Percentiles rank a stretch among this genome's conserved stretches.
Evolutionary conservation across 64 coral and sea anemone genomes (phyloP).

Genomic region (Trachythela sp.): DNA sequence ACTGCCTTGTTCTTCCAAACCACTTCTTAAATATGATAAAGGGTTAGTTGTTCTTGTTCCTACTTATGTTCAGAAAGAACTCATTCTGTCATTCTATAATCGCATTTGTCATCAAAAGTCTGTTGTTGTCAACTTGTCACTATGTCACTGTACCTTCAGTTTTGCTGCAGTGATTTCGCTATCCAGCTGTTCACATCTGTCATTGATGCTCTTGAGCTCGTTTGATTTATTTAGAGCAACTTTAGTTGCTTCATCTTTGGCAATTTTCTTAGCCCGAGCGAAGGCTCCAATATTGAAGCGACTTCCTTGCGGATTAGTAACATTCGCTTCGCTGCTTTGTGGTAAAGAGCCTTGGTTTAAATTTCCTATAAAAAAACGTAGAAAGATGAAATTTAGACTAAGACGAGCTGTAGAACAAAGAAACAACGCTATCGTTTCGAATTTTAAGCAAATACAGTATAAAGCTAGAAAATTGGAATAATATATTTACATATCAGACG

Average conservation of each 20-base stretch:
- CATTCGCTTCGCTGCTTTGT: constrained; percentile 42
- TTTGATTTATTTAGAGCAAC: constrained; percentile 40
- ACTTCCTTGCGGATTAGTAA: neutral
- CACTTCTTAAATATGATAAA: neutral
- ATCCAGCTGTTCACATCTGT: constrained; percentile 49
- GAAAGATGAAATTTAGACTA: constrained; percentile 47
- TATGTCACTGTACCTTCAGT: constrained; percentile 31
- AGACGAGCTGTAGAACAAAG: constrained; percentile 31
- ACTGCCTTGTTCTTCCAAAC: neutral
- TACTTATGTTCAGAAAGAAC: no score
- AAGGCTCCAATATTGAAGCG: constrained; percentile 63
- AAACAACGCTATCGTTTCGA: constrained; percentile 63
- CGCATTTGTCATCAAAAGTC: neutral
- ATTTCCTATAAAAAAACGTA: constrained; percentile 49
- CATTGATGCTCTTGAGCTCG: constrained; percentile 41
- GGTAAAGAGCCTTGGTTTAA: constrained; percentile 52
- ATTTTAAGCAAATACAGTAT: constrained; percentile 49
- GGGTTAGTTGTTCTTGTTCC: neutral
- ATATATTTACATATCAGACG: neutral
- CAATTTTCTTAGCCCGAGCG: constrained; percentile 56
- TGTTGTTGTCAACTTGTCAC: neutral
- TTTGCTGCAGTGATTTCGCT: constrained; percentile 59
- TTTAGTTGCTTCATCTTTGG: constrained; percentile 36
- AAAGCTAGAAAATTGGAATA: constrained; percentile 43
- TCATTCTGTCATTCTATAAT: neutral